These are phyloP conservation scores for Ceyx margarethae DNA, from an alignment of 2,113 vertebrate genomes.

Conservation along the genomic window DNA sequence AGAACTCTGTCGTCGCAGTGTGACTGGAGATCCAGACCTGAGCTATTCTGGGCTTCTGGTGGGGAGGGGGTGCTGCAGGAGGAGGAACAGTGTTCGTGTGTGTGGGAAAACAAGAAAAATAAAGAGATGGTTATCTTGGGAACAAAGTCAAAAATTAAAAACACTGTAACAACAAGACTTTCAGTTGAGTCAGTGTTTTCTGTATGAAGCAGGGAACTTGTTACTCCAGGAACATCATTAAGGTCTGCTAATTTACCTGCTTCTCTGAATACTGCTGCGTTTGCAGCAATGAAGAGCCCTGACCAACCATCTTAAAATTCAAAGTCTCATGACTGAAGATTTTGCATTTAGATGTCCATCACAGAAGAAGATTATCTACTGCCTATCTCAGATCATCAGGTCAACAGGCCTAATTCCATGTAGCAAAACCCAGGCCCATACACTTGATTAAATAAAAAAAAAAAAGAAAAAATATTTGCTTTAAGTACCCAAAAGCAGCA, in stretches of 20 bases:
- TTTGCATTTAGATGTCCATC: neutral
- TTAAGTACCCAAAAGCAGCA: neutral
- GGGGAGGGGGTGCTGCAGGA: neutral
- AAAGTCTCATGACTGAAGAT: neutral
- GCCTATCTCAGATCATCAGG: neutral
- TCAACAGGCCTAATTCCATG: neutral
- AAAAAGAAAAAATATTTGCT: neutral
- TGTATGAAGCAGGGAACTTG: fast-evolving
- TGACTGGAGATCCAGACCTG: neutral
- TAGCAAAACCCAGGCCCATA: neutral
- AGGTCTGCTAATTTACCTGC: neutral
- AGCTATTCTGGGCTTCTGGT: neutral
- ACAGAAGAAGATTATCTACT: neutral
- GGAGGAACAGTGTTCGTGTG: neutral
- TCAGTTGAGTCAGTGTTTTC: neutral
- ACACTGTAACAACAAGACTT: neutral
- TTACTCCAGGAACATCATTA: neutral
- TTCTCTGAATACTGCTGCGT: neutral
- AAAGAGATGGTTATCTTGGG: fast-evolving
- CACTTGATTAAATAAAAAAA: neutral
- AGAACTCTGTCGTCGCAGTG: neutral
- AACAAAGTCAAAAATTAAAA: neutral
- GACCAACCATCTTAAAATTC: neutral
- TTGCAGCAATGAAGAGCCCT: neutral
- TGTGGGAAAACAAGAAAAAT: neutral